Conservation (phyloP, 2,797 vertebrate genomes). For the Pseudopleuronectes americanus region DNA sequence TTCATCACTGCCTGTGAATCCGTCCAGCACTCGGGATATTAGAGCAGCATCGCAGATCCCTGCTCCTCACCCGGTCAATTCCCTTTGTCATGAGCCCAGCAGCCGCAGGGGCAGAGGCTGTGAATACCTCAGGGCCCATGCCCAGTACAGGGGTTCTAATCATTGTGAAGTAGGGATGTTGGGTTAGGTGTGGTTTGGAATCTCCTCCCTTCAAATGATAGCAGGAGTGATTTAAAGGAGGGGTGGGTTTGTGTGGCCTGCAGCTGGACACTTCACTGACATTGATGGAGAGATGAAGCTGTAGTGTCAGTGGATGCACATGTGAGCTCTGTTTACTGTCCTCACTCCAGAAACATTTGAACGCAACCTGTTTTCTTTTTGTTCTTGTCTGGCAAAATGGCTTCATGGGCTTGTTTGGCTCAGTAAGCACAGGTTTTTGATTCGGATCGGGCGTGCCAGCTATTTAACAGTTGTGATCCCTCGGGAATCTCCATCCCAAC, state of each 20-base stretch:
- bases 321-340: not conserved
- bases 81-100: not conserved
- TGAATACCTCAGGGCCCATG: not conserved
- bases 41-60: slow-evolving; percentile 25
- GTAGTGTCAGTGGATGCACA: not conserved
- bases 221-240: not conserved
- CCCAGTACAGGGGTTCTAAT: no score
- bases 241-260: not conserved
- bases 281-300: not conserved
- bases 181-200: not conserved
- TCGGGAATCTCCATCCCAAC: not conserved
- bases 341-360: not conserved
- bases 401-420: no score
- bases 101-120: not conserved
- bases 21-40: slow-evolving; percentile 31
- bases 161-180: not conserved
- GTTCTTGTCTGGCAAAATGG: no score
- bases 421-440: not conserved
- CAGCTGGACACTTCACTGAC: not conserved
- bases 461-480: not conserved
- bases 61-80: slow-evolving; percentile 14
- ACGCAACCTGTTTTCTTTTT: no score
- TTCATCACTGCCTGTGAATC: slow-evolving; percentile 51
- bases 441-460: not conserved
- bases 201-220: not conserved